Conservation (phyloP, 2,797 vertebrate genomes). For the Falco berigora region DNA sequence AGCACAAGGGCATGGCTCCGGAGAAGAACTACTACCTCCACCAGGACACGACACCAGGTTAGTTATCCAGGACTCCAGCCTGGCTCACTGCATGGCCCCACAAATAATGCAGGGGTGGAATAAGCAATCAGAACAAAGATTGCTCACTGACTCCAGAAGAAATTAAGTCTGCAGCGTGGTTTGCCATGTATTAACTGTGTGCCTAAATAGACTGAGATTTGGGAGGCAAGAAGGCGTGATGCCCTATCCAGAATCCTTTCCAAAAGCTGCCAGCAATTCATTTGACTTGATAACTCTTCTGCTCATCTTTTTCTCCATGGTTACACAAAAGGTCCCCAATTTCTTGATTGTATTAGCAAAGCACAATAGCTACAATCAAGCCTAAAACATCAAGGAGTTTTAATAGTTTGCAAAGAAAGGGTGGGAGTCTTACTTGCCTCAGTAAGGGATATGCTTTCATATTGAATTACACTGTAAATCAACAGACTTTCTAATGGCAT, state of each 20-base stretch:
- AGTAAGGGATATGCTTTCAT: conserved; percentile 36
- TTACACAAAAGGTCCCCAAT: neutral
- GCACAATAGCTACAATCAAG: conserved; percentile 20
- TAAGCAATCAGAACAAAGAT: neutral
- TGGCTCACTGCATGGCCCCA: neutral
- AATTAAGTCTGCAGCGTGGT: neutral
- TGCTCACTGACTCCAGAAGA: neutral
- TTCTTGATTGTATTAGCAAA: conserved; percentile 18
- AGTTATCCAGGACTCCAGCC: neutral
- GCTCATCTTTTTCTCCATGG: neutral
- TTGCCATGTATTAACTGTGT: neutral
- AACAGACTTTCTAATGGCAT: conserved; percentile 33
- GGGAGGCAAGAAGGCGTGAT: neutral
- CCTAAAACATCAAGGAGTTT: conserved; percentile 20
- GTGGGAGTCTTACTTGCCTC: conserved; percentile 10
- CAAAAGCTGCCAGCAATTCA: neutral
- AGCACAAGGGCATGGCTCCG: neutral
- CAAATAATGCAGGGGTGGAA: neutral
- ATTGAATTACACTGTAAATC: conserved; percentile 37
- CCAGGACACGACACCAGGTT: accelerated
- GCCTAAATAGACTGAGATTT: neutral
- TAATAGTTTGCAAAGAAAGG: conserved; percentile 16
- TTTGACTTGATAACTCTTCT: neutral
- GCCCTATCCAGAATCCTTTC: neutral
- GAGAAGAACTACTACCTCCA: neutral